These are phyloP conservation scores for Apistogramma diplotaenia DNA, from an alignment of 2,113 vertebrate species.

Conservation along the genomic window DNA sequence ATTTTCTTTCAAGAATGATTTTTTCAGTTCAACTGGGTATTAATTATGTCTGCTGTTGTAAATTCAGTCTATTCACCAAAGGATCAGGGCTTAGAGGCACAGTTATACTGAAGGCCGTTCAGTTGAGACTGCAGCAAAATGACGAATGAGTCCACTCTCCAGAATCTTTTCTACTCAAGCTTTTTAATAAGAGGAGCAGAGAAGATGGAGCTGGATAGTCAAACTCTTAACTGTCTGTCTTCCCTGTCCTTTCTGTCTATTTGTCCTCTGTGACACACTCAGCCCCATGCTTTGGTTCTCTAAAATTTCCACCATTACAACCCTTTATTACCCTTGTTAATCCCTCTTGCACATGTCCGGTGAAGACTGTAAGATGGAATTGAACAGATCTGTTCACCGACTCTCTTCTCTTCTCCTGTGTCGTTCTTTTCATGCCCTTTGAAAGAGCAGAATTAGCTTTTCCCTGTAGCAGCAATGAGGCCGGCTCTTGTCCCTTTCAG, in stretches of 20 bases:
- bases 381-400: conserved; percentile 55
- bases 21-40: conserved; percentile 48
- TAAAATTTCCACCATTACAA: conserved; percentile 49
- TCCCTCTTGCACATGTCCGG: conserved; percentile 50
- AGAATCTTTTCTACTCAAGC: conserved; percentile 4
- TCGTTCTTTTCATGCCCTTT: conserved; percentile 60
- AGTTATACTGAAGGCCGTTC: conserved; percentile 41
- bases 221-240: conserved; percentile 11
- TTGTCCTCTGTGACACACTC: conserved; percentile 20
- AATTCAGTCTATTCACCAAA: conserved; percentile 43
- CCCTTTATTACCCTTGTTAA: conserved; percentile 57
- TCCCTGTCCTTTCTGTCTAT: conserved; percentile 1
- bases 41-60: conserved; percentile 59
- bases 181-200: conserved; percentile 39
- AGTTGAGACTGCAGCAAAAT: conserved; percentile 35
- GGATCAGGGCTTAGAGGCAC: conserved; percentile 27
- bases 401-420: conserved; percentile 47
- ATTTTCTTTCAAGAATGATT: conserved; percentile 18
- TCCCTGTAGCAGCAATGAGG: conserved; percentile 55
- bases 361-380: conserved; percentile 45
- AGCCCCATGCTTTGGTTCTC: conserved; percentile 13
- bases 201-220: conserved; percentile 14
- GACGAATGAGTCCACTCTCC: conserved; percentile 16
- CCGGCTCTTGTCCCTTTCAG: conserved; percentile 63
- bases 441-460: conserved; percentile 67